Percentiles rank a stretch among this genome's conserved stretches.
These are phyloP conservation scores for Hemicordylus capensis DNA, from an alignment of 2,113 vertebrate genomes.

Conservation along the genomic window DNA sequence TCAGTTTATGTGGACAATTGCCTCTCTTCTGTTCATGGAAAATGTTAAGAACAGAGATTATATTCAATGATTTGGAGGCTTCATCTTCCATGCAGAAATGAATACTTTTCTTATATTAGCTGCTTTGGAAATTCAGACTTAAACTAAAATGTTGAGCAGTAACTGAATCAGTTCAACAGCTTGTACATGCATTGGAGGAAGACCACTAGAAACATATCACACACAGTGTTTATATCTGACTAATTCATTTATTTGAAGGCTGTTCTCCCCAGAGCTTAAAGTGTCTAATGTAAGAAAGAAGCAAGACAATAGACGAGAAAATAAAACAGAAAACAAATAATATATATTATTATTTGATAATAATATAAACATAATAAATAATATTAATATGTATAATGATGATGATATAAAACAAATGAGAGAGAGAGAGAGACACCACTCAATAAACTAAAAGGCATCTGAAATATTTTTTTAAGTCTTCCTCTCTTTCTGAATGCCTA, in stretches of 20 bases:
- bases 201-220: not conserved
- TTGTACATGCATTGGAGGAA: not conserved
- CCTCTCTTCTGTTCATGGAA: constrained; percentile 21
- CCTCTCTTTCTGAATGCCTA: not conserved
- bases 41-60: constrained; percentile 8
- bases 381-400: too few relatives aligned
- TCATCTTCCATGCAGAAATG: not conserved
- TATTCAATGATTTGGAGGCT: not conserved
- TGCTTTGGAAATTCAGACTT: not conserved
- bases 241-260: not conserved
- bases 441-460: too few relatives aligned
- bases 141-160: not conserved
- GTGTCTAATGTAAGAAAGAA: too few relatives aligned
- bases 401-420: too few relatives aligned
- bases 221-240: not conserved
- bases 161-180: not conserved
- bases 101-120: not conserved
- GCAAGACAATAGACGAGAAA: too few relatives aligned
- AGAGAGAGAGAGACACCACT: too few relatives aligned
- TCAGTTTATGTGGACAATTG: constrained; percentile 29
- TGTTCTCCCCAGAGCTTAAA: too few relatives aligned
- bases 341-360: too few relatives aligned
- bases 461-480: too few relatives aligned
- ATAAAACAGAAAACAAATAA: too few relatives aligned
- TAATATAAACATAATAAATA: too few relatives aligned